Base-by-base conservation (phyloP, 2,113 vertebrate genomes). In the Aphyosemion australe region DNA sequence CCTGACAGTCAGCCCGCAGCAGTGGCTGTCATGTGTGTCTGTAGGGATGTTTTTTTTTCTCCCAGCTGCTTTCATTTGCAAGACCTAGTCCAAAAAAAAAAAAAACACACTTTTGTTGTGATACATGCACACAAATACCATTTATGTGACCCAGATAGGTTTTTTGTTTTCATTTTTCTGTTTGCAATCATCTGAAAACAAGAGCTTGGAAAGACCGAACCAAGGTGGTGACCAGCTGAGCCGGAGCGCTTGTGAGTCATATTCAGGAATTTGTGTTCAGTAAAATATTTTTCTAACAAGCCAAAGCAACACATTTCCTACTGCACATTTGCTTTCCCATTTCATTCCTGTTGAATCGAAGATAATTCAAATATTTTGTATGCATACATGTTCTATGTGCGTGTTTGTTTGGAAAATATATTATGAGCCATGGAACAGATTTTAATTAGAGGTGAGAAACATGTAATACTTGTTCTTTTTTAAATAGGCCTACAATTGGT, bases 121-220 rank as follows among this genome's bases (percentile, higher is more conserved):
- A 70, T 66, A 69, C 58, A 18, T 18, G 3, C 37, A 48, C 68
- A 57, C 59, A 0, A 54, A 54, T 47, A 64, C 31, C 69, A 61
- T 78, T 59, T 65, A 46, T 61, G 61, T 76, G 69, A 88, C 84
- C 79, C 76, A 87, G 65, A 76, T 82, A 84, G 63, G 64, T 80
- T 78, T 65, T 83, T 56, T 62, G 26, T 26, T 26, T 2, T 26
- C 26, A 26, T 79, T 78, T 59, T 83, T 37, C 88, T 88, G 88
- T 83, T 88, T 83, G 65, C 75, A 87, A 88, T 90, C 87, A 88
- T 80, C 72, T 68, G 6, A 65, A 45, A 84, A 82, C 65, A 32
- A 80, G 70, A 84, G 78, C 79, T 51, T 42, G 74, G 45, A 71
- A 82, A 65, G 51, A 69, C 26, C 46, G 58, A 74, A 76, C 16